phyloP scores from a whole-genome alignment of 1,140 invertebrate genomes.

The Arctopsyche grandis region DNA sequence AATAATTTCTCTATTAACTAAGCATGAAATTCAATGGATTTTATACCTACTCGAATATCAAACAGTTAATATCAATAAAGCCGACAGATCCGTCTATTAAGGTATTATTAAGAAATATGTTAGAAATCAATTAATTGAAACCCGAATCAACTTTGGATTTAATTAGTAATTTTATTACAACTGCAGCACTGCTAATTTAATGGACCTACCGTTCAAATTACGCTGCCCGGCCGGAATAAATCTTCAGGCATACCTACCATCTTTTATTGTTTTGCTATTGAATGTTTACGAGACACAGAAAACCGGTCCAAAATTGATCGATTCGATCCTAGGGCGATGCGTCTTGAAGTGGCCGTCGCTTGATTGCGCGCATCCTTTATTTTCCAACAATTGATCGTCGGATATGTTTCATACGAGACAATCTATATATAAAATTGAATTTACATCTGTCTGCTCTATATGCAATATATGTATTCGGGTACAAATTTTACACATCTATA shows the following conservation, averaged over 20 bases:
- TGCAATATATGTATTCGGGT: too few relatives aligned
- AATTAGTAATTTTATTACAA: not conserved
- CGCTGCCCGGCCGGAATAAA: not conserved
- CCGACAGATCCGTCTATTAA: too few relatives aligned
- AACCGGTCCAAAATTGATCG: slow-evolving; percentile 22
- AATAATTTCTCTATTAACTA: too few relatives aligned
- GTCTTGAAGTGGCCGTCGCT: not conserved
- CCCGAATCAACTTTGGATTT: too few relatives aligned
- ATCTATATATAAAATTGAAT: not conserved
- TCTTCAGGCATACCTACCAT: not conserved
- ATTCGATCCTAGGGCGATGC: slow-evolving; percentile 7
- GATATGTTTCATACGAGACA: too few relatives aligned
- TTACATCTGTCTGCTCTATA: not conserved
- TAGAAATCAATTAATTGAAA: too few relatives aligned
- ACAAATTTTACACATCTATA: too few relatives aligned
- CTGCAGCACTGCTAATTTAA: not conserved
- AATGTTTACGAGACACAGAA: not conserved
- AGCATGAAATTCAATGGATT: too few relatives aligned
- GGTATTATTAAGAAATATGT: too few relatives aligned
- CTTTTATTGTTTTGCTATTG: slow-evolving; percentile 25
- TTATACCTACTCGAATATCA: too few relatives aligned
- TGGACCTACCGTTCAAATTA: slow-evolving; percentile 6
- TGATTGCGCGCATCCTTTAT: slow-evolving; percentile 15
- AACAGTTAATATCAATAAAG: too few relatives aligned
- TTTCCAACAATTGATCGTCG: not conserved